These are phyloP conservation scores for Brachionus asplanchnoidis DNA, from an alignment of 1,140 invertebrate species.

Conservation along the genomic window DNA sequence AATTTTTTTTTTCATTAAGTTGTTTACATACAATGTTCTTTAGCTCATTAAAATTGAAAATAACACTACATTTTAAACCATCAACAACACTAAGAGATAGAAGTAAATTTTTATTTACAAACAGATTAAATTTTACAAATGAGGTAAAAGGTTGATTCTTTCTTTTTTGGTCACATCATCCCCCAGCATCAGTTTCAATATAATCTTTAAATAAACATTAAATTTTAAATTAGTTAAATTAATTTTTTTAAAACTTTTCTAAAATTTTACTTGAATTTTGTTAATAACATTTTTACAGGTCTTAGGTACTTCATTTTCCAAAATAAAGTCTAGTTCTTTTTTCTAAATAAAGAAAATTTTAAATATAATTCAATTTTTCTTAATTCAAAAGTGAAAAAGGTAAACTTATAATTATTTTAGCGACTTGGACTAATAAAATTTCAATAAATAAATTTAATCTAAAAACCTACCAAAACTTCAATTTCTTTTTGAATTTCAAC, in stretches of 20 bases:
- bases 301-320: not conserved
- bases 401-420: too few species aligned
- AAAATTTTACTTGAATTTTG: not conserved
- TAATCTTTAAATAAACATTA: not conserved
- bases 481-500: not conserved
- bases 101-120: not conserved
- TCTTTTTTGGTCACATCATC: constrained; percentile 12
- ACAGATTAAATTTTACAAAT: not conserved
- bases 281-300: not conserved
- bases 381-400: too few species aligned
- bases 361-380: too few species aligned
- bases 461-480: constrained; percentile 13
- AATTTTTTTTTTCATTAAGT: too few species aligned
- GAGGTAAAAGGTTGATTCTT: not conserved
- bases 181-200: not conserved
- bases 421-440: too few species aligned
- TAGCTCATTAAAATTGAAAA: constrained; percentile 16
- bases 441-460: too few species aligned
- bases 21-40: constrained; percentile 24
- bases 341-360: not conserved
- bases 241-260: not conserved
- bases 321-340: not conserved
- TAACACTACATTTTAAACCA: constrained; percentile 7
- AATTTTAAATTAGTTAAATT: not conserved
- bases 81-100: not conserved